Evolutionary conservation across 1,140 invertebrate species (phyloP), one percentile per base, ranked within the genome.

Genomic region (Ips typographus): DNA sequence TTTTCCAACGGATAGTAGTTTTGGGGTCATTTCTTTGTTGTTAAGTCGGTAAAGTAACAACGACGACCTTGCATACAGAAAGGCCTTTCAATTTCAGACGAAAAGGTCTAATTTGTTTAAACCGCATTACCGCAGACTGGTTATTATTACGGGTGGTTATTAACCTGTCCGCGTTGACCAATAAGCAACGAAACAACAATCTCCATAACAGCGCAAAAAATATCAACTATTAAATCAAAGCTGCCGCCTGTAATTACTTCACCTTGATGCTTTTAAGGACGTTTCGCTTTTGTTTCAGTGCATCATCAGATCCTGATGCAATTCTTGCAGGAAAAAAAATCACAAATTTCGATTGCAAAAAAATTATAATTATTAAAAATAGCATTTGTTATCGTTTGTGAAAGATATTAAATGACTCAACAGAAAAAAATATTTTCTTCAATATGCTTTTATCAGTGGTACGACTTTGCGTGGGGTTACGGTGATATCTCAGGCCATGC

Each of bases 391-490:
- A 22, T 22, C 22, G 22, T 22, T 22, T 22, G 22, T 22, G 22
- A 22, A 22, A 22, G 22, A 22, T 22, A 22, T 22, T 22, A 22
- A 22, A 22, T 22, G 22, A 22, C 22, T 22, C 22, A 22, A 22
- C 22, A 22, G 22, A 22, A 49, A 49, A 49, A 49, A 6, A 49
- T 49, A 49, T 49, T 49, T 49, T 49, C 22, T 6, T 49, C 22
- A 22, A 22, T 49, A 22, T 22, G 52, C 5, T 55, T n/a, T 55
- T 55, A 55, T 55, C 52, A 55, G 43, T 55, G 8, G 2, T 55
- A 22, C 8, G 8, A 36, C 52, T 55, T 22, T 55, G 52, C 52
- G 52, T 55, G 52, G 52, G 52, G 52, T 55, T 55, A 55, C 52
- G 8, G 52, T 22, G 52, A 55, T 55, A 55, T 37, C 52, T 6